Evolutionary conservation across 2,888 invertebrate genomes (phyloP), one percentile per base, ranked within the genome.

Genomic region (Kuschelorhynchus macadamiae): DNA sequence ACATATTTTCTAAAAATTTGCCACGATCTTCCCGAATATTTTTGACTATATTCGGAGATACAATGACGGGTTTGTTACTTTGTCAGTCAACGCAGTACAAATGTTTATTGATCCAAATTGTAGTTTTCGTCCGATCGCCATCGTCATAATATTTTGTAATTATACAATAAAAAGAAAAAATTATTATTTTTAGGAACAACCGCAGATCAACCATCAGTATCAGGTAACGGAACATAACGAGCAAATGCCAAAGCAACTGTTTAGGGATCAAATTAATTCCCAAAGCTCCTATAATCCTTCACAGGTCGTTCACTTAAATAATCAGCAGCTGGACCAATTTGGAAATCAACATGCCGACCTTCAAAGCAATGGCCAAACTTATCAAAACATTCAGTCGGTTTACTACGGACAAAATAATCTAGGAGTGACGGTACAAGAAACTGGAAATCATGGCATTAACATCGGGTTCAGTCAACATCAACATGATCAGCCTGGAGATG

Each of bases 201-300:
- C 17, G 8, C 61, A 60, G 50, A 32, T 74, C n/a, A 44, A 71
- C 2, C 81, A 83, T 60, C 84, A 86, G 21, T 87, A 87, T 72
- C 86, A 87, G 81, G 88, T 88, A 3, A 86, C 86, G 1, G 87
- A 88, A 77, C 83, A 85, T 1, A 64, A 20, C 20, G 70, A 66
- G 14, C 60, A 44, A 18, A 36, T 16, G 8, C 46, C 57, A 14
- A 42, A 50, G 32, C 50, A 42, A n/a, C 21, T 47, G 2, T 25
- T 42, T n/a, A 49, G 57, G 25, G 59, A 65, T 4, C 52, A 66
- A 47, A 18, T 60, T 9, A 66, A 66, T 39, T 9, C 17, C 2
- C 46, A 55, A 14, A 44, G 30, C 0, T 50, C 49, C 5, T 60
- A 21, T 30, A 21, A 12, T 7, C 4, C 25, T 0, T 42, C 16